Percentiles rank a stretch among this genome's conserved stretches.
Conservation (phyloP, 2,888 invertebrate species). For the Tiliacea citrago region DNA sequence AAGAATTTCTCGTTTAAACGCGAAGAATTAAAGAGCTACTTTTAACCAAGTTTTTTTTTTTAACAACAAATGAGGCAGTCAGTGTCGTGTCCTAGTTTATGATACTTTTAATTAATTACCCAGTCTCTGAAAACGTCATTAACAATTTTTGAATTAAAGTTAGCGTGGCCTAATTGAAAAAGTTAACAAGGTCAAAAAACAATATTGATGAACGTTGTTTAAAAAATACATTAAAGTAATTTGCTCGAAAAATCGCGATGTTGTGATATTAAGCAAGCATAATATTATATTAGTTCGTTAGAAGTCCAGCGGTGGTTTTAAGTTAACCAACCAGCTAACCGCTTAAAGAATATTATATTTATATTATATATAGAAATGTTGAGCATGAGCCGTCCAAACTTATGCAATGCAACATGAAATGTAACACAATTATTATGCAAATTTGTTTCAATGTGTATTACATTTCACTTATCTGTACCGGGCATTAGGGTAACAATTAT, state of each 20-base stretch:
- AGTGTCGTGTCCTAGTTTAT: slow-evolving; percentile 16
- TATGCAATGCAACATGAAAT: too few species aligned
- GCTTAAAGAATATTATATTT: too few species aligned
- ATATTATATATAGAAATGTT: too few species aligned
- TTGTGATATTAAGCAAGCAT: not conserved
- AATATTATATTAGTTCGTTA: not conserved
- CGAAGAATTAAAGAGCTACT: not conserved
- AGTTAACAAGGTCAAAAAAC: slow-evolving; percentile 52
- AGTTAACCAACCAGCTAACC: not conserved
- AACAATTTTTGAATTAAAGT: slow-evolving; percentile 52
- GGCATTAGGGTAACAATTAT: too few species aligned
- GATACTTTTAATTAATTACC: slow-evolving; percentile 51
- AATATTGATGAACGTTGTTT: slow-evolving; percentile 50
- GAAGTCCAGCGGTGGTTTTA: not conserved
- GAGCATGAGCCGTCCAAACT: too few species aligned
- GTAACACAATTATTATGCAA: too few species aligned
- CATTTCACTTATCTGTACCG: too few species aligned
- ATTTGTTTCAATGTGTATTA: too few species aligned
- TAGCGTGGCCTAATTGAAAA: slow-evolving; percentile 54
- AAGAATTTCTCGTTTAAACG: not conserved
- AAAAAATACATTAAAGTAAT: slow-evolving; percentile 36
- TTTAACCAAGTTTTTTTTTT: not conserved
- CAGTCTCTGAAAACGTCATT: slow-evolving; percentile 49
- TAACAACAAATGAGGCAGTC: fast-evolving
- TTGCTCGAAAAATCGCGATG: slow-evolving; percentile 19